Percentiles rank a stretch among this genome's conserved stretches.
phyloP scores from a whole-genome alignment of 2,113 vertebrate genomes.

The Calyptommatus sinebrachiatus region DNA sequence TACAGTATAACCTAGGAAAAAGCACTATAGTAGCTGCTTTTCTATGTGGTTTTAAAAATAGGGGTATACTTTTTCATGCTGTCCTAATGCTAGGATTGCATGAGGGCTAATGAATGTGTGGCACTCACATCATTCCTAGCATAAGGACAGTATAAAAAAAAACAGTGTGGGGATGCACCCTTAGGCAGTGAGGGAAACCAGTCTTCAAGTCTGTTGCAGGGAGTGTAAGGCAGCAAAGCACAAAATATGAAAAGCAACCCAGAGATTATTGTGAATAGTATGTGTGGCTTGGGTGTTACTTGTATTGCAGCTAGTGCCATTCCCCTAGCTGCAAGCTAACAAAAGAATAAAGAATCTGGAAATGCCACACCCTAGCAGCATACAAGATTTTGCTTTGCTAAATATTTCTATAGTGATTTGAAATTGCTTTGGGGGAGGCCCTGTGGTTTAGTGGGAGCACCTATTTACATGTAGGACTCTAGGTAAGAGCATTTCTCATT shows the following conservation, averaged over 20 bases:
- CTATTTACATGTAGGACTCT: background rate
- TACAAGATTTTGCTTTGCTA: background rate
- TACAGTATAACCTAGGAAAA: no score
- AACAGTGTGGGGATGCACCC: no score
- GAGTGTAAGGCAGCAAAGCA: background rate
- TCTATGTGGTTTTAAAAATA: no score
- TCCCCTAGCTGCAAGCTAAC: background rate
- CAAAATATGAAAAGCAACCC: background rate
- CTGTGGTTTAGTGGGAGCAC: background rate
- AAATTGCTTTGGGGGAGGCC: background rate
- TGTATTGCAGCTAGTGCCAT: background rate
- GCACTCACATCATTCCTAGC: no score
- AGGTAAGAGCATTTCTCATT: no score
- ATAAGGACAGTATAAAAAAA: no score
- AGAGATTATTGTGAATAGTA: background rate
- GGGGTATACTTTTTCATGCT: no score
- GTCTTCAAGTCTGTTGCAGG: background rate
- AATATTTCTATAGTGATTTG: background rate
- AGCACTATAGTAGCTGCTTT: no score
- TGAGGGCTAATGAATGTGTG: no score
- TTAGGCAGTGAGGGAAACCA: no score
- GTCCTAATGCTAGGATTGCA: no score
- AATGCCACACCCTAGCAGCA: background rate
- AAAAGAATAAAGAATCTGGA: background rate
- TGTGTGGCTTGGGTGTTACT: background rate